Percentiles rank a stretch among this genome's conserved stretches.
These are phyloP conservation scores for Leptinotarsa peninsularis DNA, from an alignment of 2,888 invertebrate species.

Conservation along the genomic window DNA sequence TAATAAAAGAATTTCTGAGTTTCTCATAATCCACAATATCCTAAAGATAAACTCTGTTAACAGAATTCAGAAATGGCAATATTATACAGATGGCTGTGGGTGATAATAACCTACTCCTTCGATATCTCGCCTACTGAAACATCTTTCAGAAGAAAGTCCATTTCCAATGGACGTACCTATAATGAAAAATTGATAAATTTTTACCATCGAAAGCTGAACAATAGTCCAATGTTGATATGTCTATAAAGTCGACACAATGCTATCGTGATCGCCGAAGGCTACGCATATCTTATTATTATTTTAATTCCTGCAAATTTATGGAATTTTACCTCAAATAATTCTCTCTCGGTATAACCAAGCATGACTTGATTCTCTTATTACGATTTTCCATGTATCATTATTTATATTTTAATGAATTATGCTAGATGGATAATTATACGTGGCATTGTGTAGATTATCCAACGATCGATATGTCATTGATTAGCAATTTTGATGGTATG, in stretches of 20 bases:
- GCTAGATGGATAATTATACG: constrained; percentile 31
- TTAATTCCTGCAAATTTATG: constrained; percentile 59
- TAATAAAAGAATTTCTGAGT: no score
- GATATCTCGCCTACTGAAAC: background rate
- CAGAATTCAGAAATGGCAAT: no score
- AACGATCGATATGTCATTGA: constrained; percentile 19
- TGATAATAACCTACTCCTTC: background rate
- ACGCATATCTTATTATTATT: constrained; percentile 57
- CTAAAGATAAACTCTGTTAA: no score
- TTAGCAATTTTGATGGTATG: constrained; percentile 25
- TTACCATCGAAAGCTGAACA: constrained; percentile 22
- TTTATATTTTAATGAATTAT: constrained; percentile 37
- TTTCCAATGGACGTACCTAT: constrained; percentile 9
- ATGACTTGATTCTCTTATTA: constrained; percentile 39
- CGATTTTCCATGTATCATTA: constrained; percentile 36
- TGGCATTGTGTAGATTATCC: constrained; percentile 26
- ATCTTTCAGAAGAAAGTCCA: constrained; percentile 12
- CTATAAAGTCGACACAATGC: constrained; percentile 60
- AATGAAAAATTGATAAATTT: constrained; percentile 8
- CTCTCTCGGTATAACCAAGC: constrained; percentile 26
- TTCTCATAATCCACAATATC: no score
- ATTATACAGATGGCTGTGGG: no score
- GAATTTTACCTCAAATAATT: constrained; percentile 54
- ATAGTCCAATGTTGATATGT: constrained; percentile 54
- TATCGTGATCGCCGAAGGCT: constrained; percentile 59